Base-by-base conservation (phyloP, 2,113 vertebrate species). In the Odontophorus gujanensis region DNA sequence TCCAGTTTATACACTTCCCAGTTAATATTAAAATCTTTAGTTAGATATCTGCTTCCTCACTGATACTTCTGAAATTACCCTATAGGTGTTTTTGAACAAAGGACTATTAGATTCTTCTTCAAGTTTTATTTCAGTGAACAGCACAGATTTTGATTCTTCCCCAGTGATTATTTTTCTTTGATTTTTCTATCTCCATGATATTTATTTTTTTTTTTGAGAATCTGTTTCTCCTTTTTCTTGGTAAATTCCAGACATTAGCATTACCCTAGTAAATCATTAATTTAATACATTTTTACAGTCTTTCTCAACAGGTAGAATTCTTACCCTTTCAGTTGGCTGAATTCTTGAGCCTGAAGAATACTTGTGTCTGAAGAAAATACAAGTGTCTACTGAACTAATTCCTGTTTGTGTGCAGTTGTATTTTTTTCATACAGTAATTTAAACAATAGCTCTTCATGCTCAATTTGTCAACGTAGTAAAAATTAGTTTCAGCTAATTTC, bases 391-490 rank as follows among this genome's bases (percentile, higher is more conserved):
- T 65, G 30, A 5, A 16, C 7, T 79, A 87, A 81, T 91, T 95
- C 92, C 18, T 85, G 13, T 51, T 51, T 51, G 18, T 47, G 19
- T 21, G 40, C 10, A 5, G 38, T 38, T n/a, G n/a, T n/a, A n/a
- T 5, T 89, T 89, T 91, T 72, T 34, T 15, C 14, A 14, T n/a
- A 28, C 7, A 71, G 13, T 86, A 82, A 82, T 78, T 96, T 75
- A 93, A 89, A 81, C 5, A 81, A 69, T 61, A 91, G 9, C 11
- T 85, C 24, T 73, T 95, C 36, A 90, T 76, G 22, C 11, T 92
- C 7, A 6, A 50, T 87, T 96, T 92, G 34, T 62, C 71, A 92
- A 8, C 15, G 12, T 43, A 83, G 13, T 80, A 85, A 90, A 85
- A 81, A 7, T 0, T 3, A 58, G 8, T 78, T 88, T 82, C 12